These are phyloP conservation scores for Drosophila asahinai DNA, from an alignment of 1,140 invertebrate species.

Conservation along the genomic window DNA sequence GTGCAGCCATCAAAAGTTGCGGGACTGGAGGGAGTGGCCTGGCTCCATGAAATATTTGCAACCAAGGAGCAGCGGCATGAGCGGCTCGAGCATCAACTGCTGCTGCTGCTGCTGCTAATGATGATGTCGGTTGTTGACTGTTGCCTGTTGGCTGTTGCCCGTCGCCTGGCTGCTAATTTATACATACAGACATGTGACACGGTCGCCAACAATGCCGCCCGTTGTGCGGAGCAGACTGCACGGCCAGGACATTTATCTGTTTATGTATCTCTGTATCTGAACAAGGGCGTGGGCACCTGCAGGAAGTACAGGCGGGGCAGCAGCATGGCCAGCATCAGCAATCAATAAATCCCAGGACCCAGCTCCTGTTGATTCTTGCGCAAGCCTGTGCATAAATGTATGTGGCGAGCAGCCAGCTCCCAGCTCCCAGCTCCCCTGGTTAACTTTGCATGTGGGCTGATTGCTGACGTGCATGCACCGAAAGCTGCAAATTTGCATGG, in stretches of 20 bases:
- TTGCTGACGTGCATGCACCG: slow-evolving; percentile 65
- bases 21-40: neutral
- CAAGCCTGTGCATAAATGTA: slow-evolving; percentile 76
- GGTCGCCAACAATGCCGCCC: slow-evolving; percentile 46
- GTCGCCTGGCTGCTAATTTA: slow-evolving; percentile 69
- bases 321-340: slow-evolving; percentile 44
- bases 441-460: slow-evolving; percentile 61
- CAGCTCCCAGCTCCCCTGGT: slow-evolving; percentile 18
- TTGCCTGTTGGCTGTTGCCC: slow-evolving; percentile 25
- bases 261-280: slow-evolving; percentile 29
- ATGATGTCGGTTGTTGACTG: slow-evolving; percentile 43
- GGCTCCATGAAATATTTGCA: slow-evolving; percentile 38
- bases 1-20: slow-evolving; percentile 59
- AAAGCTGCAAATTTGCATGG: slow-evolving; percentile 60
- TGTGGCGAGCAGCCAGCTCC: slow-evolving; percentile 20
- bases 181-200: slow-evolving; percentile 51
- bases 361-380: slow-evolving; percentile 79
- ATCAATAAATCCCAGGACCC: slow-evolving; percentile 81
- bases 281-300: slow-evolving; percentile 37
- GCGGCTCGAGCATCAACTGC: slow-evolving; percentile 18
- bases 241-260: slow-evolving; percentile 62
- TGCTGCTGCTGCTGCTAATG: slow-evolving; percentile 47
- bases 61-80: slow-evolving; percentile 9
- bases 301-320: slow-evolving; percentile 2
- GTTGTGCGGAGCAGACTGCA: slow-evolving; percentile 49